Evolutionary conservation across 37 sponge, comb jelly and placozoan genomes (phyloP).

Genomic region (Oscarella lobularis): DNA sequence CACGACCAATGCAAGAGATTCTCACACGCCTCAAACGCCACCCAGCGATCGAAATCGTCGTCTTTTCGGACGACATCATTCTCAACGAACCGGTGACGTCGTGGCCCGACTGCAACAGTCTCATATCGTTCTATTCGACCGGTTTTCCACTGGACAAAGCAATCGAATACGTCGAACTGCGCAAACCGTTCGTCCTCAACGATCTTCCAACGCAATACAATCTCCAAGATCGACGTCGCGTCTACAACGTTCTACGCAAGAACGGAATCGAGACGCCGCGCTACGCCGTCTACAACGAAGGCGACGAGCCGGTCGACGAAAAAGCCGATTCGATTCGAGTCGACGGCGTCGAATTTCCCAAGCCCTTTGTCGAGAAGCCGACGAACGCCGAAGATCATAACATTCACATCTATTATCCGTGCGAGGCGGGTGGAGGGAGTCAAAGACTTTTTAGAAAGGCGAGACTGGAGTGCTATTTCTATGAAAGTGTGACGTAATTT

Average conservation of each 20-base stretch:
- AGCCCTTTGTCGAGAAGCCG: constrained; percentile 96
- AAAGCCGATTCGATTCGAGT: constrained; percentile 64
- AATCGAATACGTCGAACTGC: constrained; percentile 62
- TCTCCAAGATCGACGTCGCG: constrained; percentile 53
- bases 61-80: constrained; percentile 63
- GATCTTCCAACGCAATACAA: constrained; percentile 71
- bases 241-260: constrained; percentile 38
- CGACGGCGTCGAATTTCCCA: constrained; percentile 56
- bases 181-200: constrained; percentile 72
- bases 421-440: constrained; percentile 78
- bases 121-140: constrained; percentile 84
- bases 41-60: constrained; percentile 40
- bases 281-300: constrained; percentile 18
- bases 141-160: constrained; percentile 77
- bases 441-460: constrained; percentile 91
- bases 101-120: constrained; percentile 75
- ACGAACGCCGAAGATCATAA: constrained; percentile 86
- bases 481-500: background rate
- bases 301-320: constrained; percentile 26
- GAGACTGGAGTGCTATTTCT: background rate
- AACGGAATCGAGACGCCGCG: constrained; percentile 51
- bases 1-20: constrained; percentile 75
- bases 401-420: constrained; percentile 88
- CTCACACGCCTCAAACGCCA: constrained; percentile 35
- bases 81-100: constrained; percentile 54